A percentile compares a stretch with the other conserved stretches of the same genome.
phyloP scores from a whole-genome alignment of 2,113 vertebrate species.

The Tautogolabrus adspersus region DNA sequence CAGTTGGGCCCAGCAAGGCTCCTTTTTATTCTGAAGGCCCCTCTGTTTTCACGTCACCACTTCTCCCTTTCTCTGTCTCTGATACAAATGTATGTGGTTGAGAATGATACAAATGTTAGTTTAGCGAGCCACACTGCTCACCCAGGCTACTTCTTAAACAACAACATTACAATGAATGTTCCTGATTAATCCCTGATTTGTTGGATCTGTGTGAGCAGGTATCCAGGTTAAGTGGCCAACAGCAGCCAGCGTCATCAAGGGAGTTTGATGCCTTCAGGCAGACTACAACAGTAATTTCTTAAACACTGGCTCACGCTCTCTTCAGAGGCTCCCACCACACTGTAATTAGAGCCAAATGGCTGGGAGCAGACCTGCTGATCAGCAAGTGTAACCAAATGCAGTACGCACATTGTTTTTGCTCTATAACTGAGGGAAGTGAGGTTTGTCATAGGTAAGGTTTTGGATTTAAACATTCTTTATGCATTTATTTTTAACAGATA shows the following conservation, averaged over 20 bases:
- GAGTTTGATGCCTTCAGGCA: constrained; percentile 47
- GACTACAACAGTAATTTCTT: constrained; percentile 65
- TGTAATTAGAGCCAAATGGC: constrained; percentile 75
- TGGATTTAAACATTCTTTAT: neutral
- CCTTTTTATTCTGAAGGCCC: constrained; percentile 74
- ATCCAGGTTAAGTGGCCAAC: constrained; percentile 65
- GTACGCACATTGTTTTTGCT: constrained; percentile 27
- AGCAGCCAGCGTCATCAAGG: constrained; percentile 50
- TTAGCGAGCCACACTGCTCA: neutral
- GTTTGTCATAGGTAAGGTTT: neutral
- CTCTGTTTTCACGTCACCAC: neutral
- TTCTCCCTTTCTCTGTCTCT: neutral
- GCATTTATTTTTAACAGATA: too few species aligned
- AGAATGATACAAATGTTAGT: neutral
- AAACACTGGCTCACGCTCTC: constrained; percentile 64
- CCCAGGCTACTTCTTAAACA: neutral
- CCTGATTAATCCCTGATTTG: constrained; percentile 43
- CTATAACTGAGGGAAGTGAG: constrained; percentile 32
- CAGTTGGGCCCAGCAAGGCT: constrained; percentile 89
- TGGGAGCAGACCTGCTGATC: constrained; percentile 51
- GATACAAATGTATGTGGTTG: neutral
- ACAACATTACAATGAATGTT: neutral
- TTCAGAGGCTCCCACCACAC: constrained; percentile 54
- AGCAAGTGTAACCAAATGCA: constrained; percentile 47
- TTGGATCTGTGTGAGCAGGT: constrained; percentile 44